These are phyloP conservation scores for Arctia plantaginis DNA, from an alignment of 2,888 invertebrate genomes.

Conservation along the genomic window DNA sequence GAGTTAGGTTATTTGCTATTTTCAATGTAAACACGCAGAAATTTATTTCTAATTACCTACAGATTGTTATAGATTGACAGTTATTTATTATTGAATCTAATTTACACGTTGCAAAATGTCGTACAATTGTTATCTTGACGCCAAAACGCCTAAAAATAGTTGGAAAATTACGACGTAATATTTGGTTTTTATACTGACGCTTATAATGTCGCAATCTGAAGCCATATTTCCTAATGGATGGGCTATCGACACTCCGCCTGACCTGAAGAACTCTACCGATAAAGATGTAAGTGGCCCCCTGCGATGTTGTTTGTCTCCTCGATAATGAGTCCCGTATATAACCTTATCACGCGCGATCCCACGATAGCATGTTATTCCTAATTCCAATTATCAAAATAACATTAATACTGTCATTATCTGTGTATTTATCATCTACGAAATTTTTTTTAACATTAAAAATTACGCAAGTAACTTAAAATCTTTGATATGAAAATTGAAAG, in stretches of 20 bases:
- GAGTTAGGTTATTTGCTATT: slow-evolving; percentile 16
- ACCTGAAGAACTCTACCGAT: slow-evolving; percentile 75
- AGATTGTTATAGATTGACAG: slow-evolving; percentile 22
- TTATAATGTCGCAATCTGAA: slow-evolving; percentile 70
- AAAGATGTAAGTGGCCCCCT: slow-evolving; percentile 84
- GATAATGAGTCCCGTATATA: slow-evolving; percentile 72
- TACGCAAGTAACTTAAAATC: slow-evolving; percentile 6
- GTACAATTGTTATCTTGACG: slow-evolving; percentile 35
- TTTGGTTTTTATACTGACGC: slow-evolving; percentile 35
- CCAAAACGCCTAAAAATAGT: slow-evolving; percentile 46
- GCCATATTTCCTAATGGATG: slow-evolving; percentile 76
- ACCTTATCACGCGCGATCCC: slow-evolving; percentile 58
- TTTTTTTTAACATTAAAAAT: not conserved
- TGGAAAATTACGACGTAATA: slow-evolving; percentile 47
- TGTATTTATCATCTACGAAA: slow-evolving; percentile 4
- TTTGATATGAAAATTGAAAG: not conserved
- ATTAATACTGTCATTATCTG: slow-evolving; percentile 8
- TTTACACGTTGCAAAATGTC: slow-evolving; percentile 20
- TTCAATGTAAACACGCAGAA: slow-evolving; percentile 37
- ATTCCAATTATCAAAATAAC: slow-evolving; percentile 2
- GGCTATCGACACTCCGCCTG: slow-evolving; percentile 81
- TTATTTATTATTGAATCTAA: slow-evolving; percentile 15
- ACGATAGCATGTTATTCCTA: slow-evolving; percentile 18
- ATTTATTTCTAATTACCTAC: slow-evolving; percentile 28
- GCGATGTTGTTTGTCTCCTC: slow-evolving; percentile 77